Evolutionary conservation across 2,113 vertebrate genomes (phyloP), one percentile per base, ranked within the genome.

Genomic region (Nesospiza acunhae): DNA sequence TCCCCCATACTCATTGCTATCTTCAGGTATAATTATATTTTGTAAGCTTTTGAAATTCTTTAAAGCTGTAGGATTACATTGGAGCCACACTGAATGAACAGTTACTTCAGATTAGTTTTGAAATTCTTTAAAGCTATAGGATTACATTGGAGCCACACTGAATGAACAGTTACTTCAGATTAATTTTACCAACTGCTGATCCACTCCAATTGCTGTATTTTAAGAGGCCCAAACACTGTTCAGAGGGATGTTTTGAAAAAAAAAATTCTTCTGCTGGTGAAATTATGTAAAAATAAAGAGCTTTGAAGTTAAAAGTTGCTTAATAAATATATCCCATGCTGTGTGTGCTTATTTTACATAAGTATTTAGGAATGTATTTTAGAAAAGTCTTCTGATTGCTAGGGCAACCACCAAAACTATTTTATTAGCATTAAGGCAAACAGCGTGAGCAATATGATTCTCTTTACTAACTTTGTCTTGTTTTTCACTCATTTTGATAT

Each of bases 101-200:
- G 73, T 82, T 74, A 53, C 62, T 95, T 74, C n/a, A n/a, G n/a
- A n/a, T n/a, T n/a, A n/a, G 37, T 72, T 88, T 44, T 72, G 31
- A 84, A 82, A 62, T 56, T 84, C 59, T 77, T 84, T 87, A 78
- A 90, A 81, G 68, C 66, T 27, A 20, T 58, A 89, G 60, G 55
- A 95, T 81, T 92, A 80, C 26, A 59, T 6, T 75, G 75, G 63
- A 96, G 79, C 39, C 74, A 77, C 22, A 47, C 6, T 63, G 63
- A 96, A 91, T 44, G 74, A 90, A 87, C 47, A 82, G 73, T 82
- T 74, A 53, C 62, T 95, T 74, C 80, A 50, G 76, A 92, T 92
- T 93, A 90, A 90, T 94, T 93, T 92, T 92, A 95, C 91, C 90
- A 92, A 93, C 77, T 78, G 89, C 80, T 95, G 92, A 94, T 96